Percentiles rank a stretch among this genome's conserved stretches.
Evolutionary conservation across 2,797 vertebrate species (phyloP).

Genomic region (Phrynocephalus guinanensis): DNA sequence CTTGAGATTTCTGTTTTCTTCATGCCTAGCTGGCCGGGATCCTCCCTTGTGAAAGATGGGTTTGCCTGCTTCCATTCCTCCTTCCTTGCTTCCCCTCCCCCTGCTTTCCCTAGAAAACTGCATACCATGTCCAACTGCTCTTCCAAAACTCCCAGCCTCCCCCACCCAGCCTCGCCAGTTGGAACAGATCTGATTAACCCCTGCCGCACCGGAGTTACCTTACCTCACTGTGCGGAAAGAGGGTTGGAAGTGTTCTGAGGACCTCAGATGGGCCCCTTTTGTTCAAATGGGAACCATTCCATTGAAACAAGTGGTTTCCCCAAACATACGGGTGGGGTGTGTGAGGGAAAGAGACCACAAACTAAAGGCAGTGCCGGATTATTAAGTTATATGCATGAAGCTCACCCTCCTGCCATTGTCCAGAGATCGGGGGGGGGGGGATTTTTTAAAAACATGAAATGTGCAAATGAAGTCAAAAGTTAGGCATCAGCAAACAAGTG

Average conservation of each 20-base stretch:
- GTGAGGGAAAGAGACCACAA: not conserved
- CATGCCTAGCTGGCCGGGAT: not conserved
- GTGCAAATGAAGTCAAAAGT: not conserved
- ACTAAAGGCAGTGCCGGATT: slow-evolving; percentile 3
- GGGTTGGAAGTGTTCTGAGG: not conserved
- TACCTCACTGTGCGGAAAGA: not conserved
- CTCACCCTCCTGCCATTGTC: no score
- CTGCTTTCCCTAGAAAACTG: slow-evolving; percentile 37
- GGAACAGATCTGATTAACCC: slow-evolving; percentile 42
- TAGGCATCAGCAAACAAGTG: not conserved
- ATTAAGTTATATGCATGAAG: not conserved
- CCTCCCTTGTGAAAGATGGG: slow-evolving; percentile 29
- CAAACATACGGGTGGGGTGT: not conserved
- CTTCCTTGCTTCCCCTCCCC: not conserved
- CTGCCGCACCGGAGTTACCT: slow-evolving; percentile 14
- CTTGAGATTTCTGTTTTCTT: not conserved
- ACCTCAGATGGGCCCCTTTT: slow-evolving; percentile 32
- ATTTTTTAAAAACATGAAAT: not conserved
- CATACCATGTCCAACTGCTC: slow-evolving; percentile 32
- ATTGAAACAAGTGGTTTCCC: slow-evolving; percentile 16
- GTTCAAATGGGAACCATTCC: slow-evolving; percentile 30
- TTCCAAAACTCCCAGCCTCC: slow-evolving; percentile 37
- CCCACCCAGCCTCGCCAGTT: slow-evolving; percentile 41
- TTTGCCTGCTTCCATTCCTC: slow-evolving; percentile 2
- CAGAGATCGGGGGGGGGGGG: not conserved